Evolutionary conservation across 2,888 invertebrate genomes (phyloP), one percentile per base, ranked within the genome.

Genomic region (Eueremaeus valkanovi): DNA sequence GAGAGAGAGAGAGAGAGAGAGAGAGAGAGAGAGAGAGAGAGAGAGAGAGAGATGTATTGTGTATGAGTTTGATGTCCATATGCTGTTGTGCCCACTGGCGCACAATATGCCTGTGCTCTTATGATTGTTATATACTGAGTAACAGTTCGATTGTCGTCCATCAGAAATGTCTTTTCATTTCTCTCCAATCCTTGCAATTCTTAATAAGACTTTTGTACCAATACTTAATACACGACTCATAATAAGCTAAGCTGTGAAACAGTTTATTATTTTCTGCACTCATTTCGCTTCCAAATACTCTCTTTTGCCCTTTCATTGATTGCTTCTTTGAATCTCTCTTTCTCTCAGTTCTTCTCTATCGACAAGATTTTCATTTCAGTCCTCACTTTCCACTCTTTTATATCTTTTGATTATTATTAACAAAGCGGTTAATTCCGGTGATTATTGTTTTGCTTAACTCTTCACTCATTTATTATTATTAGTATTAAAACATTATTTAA

Each of bases 221-320:
- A 58, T 18, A 27, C 36, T 66, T 36, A 66, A 66, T 36, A 66
- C 66, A 33, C 58, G 66, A 66, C 33, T 66, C 36, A 66, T 66
- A 66, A 66, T 66, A 66, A 66, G 66, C n/a, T 9, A 11, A 40
- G 33, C 24, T 68, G 11, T 40, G 40, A 68, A 68, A 68, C n/a
- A 68, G 40, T 68, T 66, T 40, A 40, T 68, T 68, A 68, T 68
- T 68, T 42, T 42, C 42, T 24, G 2, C 36, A 42, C 9, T 68
- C 42, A 31, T 5, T 31, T 24, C 24, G 27, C 31, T 61, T 9
- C 24, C 13, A n/a, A n/a, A n/a, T n/a, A n/a, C n/a, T n/a, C n/a
- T n/a, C n/a, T n/a, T n/a, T n/a, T n/a, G n/a, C n/a, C n/a, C n/a
- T n/a, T n/a, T n/a, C n/a, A n/a, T n/a, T n/a, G n/a, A n/a, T n/a